Percentiles rank a stretch among this genome's conserved stretches.
Evolutionary conservation across 2,888 invertebrate genomes (phyloP).

Genomic region (Synanthedon tipuliformis): DNA sequence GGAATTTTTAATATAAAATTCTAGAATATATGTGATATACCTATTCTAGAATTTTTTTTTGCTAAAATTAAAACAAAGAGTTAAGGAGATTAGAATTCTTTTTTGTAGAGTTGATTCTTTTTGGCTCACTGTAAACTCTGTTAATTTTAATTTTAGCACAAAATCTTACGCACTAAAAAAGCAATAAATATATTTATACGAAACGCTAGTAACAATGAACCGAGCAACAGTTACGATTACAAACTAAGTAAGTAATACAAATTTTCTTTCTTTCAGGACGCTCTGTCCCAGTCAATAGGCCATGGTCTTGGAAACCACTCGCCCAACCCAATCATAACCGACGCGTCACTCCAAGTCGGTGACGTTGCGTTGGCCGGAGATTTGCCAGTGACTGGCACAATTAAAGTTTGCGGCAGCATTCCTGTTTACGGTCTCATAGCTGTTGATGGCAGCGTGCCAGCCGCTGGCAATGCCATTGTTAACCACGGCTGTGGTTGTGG

Average conservation of each 20-base stretch:
- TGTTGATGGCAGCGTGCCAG: slow-evolving; percentile 41
- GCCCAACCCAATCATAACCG: slow-evolving; percentile 35
- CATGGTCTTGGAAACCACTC: not conserved
- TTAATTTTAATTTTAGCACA: too few species aligned
- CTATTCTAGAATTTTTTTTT: too few species aligned
- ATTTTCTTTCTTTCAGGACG: not conserved
- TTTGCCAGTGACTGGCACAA: slow-evolving; percentile 41
- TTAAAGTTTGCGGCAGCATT: slow-evolving; percentile 45
- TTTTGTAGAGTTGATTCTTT: too few species aligned
- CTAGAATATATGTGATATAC: too few species aligned
- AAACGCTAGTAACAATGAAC: too few species aligned
- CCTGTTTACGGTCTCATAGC: slow-evolving; percentile 48
- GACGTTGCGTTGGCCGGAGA: slow-evolving; percentile 42
- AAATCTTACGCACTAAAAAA: too few species aligned
- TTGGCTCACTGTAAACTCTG: too few species aligned
- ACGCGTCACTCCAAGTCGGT: slow-evolving; percentile 40
- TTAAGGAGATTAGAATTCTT: too few species aligned
- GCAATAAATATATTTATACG: too few species aligned
- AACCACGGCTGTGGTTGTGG: slow-evolving; percentile 19
- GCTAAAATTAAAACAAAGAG: too few species aligned
- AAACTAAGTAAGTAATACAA: not conserved
- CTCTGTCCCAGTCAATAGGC: not conserved
- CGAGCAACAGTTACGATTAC: too few species aligned
- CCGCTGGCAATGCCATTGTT: slow-evolving; percentile 37
- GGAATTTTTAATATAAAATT: too few species aligned